Base-by-base conservation (phyloP, 92 coral and sea anemone genomes). In the Porites evermanni region DNA sequence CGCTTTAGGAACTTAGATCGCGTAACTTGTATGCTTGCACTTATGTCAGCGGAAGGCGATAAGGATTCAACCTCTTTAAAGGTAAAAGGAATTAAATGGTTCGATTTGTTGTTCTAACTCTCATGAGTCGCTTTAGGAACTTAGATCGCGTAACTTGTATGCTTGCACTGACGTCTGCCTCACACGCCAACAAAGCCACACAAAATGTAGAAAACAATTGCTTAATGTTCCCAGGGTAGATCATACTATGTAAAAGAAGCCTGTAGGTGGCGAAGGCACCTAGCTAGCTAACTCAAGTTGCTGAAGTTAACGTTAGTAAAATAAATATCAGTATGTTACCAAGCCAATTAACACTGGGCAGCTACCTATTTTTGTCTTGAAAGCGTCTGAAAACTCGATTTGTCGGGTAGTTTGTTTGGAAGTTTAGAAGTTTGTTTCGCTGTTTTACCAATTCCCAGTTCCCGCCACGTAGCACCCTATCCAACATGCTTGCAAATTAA, bases 31-130 rank as follows among this genome's bases (percentile, higher is more conserved):
- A 59, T 83, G 64, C 74, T 51, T 64, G 17, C 87, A 47, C 67
- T 83, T 72, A 64, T 64, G 21, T 60, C 13, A 63, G 14, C 47
- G 14, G 80, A n/a, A 26, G 79, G 53, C 72, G n/a, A 51, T 51
- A 21, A 17, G 52, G 80, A 52, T 29, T 6, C 26, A 71, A 72
- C 72, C 64, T 12, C 26, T 18, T 26, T 26, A 17, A 71, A 83
- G 87, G 87, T 83, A 83, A 83, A 24, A 26, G 63, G 26, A 70
- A 13, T 83, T 72, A 18, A 56, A 19, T 24, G 60, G 50, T 61
- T 73, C n/a, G 61, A 53, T 3, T 52, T 69, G 29, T 23, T 13
- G 9, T 53, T 53, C 10, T 50, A 69, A 16, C 4, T 24, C 38
- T 32, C 38, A 32, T 32, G 38, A 32, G 4, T 32, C 38, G 26